Evolutionary conservation across 2,113 vertebrate species (phyloP).

Genomic region (Erinaceus europaeus): DNA sequence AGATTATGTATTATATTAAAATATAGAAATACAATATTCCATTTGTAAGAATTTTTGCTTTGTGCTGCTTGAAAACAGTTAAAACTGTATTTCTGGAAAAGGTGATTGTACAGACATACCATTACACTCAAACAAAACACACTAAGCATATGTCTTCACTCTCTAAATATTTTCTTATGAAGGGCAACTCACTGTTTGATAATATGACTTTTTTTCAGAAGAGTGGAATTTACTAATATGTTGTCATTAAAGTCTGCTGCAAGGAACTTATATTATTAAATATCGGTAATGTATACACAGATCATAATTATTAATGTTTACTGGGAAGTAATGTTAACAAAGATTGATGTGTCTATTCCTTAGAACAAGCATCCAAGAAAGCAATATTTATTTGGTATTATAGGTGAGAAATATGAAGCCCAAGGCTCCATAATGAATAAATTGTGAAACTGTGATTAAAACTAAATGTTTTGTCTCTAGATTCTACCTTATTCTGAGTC

Average conservation of each 20-base stretch:
- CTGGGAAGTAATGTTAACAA: neutral
- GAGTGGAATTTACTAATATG: neutral
- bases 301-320: neutral
- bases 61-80: constrained; percentile 24
- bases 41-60: constrained; percentile 60
- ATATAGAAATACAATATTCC: neutral
- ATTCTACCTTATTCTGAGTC: neutral
- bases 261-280: neutral
- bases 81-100: constrained; percentile 17
- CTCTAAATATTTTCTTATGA: constrained; percentile 2
- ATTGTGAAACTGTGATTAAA: neutral
- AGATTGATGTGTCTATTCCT: neutral
- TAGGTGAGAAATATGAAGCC: neutral
- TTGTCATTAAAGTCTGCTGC: neutral
- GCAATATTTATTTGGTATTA: neutral
- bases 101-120: neutral
- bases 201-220: neutral
- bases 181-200: neutral
- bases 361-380: neutral
- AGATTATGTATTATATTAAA: constrained; percentile 41
- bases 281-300: neutral
- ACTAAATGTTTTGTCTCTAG: neutral
- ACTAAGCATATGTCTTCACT: neutral
- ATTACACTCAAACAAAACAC: neutral
- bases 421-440: neutral